Conservation (phyloP, 1,140 invertebrate genomes). For the Drosophila ananassae region DNA sequence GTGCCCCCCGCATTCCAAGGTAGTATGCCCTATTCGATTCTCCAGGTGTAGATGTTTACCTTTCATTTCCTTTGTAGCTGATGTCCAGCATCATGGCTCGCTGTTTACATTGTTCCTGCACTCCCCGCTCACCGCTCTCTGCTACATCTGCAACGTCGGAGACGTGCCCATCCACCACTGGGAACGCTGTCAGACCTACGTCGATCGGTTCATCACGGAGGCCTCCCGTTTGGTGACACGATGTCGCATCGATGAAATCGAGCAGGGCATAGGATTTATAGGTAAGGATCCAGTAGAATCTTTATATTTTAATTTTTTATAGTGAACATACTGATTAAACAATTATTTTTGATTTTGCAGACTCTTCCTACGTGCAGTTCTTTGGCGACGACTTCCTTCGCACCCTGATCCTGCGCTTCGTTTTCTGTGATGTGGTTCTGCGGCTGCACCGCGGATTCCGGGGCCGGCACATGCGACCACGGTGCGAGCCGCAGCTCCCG, state of each 20-base stretch:
- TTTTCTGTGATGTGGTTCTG: slow-evolving; percentile 96
- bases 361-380: slow-evolving; percentile 93
- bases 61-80: slow-evolving; percentile 84
- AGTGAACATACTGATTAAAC: too few species aligned
- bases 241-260: slow-evolving; percentile 91
- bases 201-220: slow-evolving; percentile 96
- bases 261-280: slow-evolving; percentile 84
- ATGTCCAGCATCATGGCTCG: slow-evolving; percentile 95
- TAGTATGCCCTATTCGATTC: slow-evolving; percentile 73
- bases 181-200: slow-evolving; percentile 94
- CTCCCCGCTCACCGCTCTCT: slow-evolving; percentile 96
- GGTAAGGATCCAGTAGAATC: slow-evolving; percentile 41
- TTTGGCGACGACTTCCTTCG: slow-evolving; percentile 97
- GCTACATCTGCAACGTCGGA: slow-evolving; percentile 95
- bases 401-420: slow-evolving; percentile 93
- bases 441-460: slow-evolving; percentile 93
- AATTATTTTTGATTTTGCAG: slow-evolving; percentile 84
- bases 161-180: slow-evolving; percentile 94
- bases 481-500: slow-evolving; percentile 93
- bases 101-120: slow-evolving; percentile 98
- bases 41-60: not conserved
- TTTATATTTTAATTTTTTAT: too few species aligned
- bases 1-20: slow-evolving; percentile 93
- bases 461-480: slow-evolving; percentile 92
- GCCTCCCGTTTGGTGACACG: slow-evolving; percentile 92